Base-by-base conservation (phyloP, 37 sponge, comb jelly and placozoan species). In the Aplysina aerophoba region DNA sequence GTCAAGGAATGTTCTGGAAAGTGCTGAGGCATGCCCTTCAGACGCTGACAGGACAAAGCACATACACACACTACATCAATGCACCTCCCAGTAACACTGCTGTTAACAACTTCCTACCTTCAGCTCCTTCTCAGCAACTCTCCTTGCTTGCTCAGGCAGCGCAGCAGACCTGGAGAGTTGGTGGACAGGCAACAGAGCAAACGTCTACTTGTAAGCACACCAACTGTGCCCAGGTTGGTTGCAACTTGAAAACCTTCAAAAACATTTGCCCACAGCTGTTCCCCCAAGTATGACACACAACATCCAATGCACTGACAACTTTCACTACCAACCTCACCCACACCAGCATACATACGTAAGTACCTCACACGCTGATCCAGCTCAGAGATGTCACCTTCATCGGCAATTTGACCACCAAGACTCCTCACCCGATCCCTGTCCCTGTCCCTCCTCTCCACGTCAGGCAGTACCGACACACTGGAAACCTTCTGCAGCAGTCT, bases 1-100 rank as follows among this genome's bases (percentile, higher is more conserved):
- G 85, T 73, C 44, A 95, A 86, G 17, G 93, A 78, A 81, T 95
- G 86, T 33, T 95, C 95, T 54, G 95, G 95, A 62, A 92, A 88
- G 71, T 85, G 88, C 27, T 85, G 33, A 22, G 95, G 95, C 64
- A 95, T 66, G 14, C 72, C 56, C 57, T 89, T 89, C 19, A 95
- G 74, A 39, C 90, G 38, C 95, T 95, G 25, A 44, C n/a, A 24
- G 11, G 25, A 80, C 57, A 80, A n/a, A 80, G n/a, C 68, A 83
- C 68, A 63, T 38, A 35, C 50, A 36, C 69, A 66, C 69, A 35
- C 69, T 2, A 53, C 35, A 35, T 4, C 57, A 40, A 11, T 73
- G 28, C 61, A 81, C 61, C n/a, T 53, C 22, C 30, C n/a, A n/a
- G n/a, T n/a, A n/a, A 59, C 81, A 25, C 34, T 25, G 80, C 25